These are phyloP conservation scores for Anguilla anguilla DNA, from an alignment of 2,797 vertebrate genomes.

Conservation along the genomic window DNA sequence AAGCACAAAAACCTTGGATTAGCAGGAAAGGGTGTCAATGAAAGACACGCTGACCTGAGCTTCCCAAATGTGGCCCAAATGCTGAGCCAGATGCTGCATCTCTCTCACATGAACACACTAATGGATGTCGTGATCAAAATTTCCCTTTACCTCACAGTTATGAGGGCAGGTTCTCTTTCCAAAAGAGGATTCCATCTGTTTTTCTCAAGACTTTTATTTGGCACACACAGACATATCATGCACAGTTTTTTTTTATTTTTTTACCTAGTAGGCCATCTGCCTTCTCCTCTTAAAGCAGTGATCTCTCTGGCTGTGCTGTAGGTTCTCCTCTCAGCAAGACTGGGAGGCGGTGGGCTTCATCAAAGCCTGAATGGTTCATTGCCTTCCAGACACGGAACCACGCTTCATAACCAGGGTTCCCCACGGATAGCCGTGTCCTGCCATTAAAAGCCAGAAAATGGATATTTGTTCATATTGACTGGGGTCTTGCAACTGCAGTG, in stretches of 20 bases:
- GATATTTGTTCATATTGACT: not conserved
- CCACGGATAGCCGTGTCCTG: not conserved
- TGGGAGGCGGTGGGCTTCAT: not conserved
- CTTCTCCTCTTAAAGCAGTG: constrained; percentile 24
- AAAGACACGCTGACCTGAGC: not conserved
- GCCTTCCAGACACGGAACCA: constrained; percentile 54
- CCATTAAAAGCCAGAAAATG: not conserved
- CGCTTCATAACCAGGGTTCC: constrained; percentile 45
- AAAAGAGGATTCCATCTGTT: constrained; percentile 19
- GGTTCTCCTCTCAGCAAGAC: constrained; percentile 14
- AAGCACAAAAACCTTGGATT: not conserved
- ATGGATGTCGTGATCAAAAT: not conserved
- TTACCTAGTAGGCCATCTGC: constrained; percentile 29
- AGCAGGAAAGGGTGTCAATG: not conserved
- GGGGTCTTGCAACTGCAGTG: not conserved
- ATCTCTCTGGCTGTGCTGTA: constrained; percentile 29
- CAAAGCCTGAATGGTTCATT: not conserved
- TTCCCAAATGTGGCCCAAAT: not conserved
- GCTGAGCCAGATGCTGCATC: not conserved
- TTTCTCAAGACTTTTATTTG: not conserved
- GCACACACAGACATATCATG: constrained; percentile 3
- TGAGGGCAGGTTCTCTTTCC: constrained; percentile 3
- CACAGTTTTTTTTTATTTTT: constrained; percentile 5
- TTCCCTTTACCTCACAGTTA: not conserved
- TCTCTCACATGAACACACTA: not conserved